Conservation (phyloP, 2,888 invertebrate species). For the Lepeophtheirus nordmannii region DNA sequence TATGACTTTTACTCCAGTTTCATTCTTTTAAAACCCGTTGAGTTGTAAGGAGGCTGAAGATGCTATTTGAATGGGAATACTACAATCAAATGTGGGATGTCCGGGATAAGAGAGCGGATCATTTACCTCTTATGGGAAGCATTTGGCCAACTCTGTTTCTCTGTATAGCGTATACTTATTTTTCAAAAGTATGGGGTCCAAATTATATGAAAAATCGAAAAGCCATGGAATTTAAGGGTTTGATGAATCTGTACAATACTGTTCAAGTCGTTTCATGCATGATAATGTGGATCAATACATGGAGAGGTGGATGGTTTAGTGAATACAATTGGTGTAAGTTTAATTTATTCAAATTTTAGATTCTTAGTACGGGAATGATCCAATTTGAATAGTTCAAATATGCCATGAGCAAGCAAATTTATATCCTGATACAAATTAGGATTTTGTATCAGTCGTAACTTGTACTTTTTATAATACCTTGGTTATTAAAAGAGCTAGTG, state of each 20-base stretch:
- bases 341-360: background rate
- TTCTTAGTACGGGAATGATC: too few species aligned
- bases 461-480: too few species aligned
- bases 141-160: slow-evolving; percentile 13
- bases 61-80: background rate
- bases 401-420: too few species aligned
- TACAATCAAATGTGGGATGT: slow-evolving; percentile 15
- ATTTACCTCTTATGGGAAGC: slow-evolving; percentile 3
- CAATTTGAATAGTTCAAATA: too few species aligned
- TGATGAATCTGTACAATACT: slow-evolving; percentile 12
- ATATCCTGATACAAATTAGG: too few species aligned
- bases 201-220: slow-evolving; percentile 6
- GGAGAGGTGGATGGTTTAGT: slow-evolving; percentile 13
- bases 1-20: too few species aligned
- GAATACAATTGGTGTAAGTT: slow-evolving; percentile 17
- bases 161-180: background rate
- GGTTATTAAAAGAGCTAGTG: too few species aligned
- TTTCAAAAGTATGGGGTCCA: slow-evolving; percentile 4
- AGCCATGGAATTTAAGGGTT: slow-evolving; percentile 3
- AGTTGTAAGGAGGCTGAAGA: too few species aligned
- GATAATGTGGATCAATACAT: slow-evolving; percentile 1
- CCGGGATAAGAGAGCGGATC: slow-evolving; percentile 11
- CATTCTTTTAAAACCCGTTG: too few species aligned
- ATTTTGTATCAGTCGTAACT: too few species aligned
- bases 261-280: slow-evolving; percentile 13